A percentile compares a stretch with the other conserved stretches of the same genome.
Conservation (phyloP, 1,140 invertebrate genomes). For the Delia radicum region DNA sequence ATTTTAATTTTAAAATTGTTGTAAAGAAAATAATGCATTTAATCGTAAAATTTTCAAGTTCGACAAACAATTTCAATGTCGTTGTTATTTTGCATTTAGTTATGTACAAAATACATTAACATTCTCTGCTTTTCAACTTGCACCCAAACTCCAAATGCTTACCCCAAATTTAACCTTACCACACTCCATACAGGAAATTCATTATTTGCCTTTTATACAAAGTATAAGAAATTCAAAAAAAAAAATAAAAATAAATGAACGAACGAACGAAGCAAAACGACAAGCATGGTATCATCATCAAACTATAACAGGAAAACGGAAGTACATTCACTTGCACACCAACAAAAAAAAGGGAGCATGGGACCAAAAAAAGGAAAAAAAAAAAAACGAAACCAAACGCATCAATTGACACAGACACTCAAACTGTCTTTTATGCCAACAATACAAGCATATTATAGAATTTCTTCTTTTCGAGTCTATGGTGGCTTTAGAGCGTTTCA, state of each 20-base stretch:
- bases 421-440: conserved; percentile 3
- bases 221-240: too few relatives aligned
- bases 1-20: not conserved
- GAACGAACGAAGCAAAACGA: not conserved
- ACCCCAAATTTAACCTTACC: not conserved
- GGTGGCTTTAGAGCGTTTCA: not conserved
- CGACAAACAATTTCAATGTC: conserved; percentile 56
- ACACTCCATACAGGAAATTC: conserved; percentile 13
- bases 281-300: not conserved
- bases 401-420: conserved; percentile 20
- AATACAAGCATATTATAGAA: not conserved
- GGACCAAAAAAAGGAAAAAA: not conserved
- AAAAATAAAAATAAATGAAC: too few relatives aligned
- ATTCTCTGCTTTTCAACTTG: not conserved
- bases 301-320: conserved; percentile 17
- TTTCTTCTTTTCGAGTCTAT: not conserved
- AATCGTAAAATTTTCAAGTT: conserved; percentile 56
- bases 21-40: conserved; percentile 42
- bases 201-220: conserved; percentile 16
- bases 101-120: not conserved
- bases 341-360: not conserved
- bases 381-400: not conserved
- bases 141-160: not conserved
- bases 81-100: conserved; percentile 23
- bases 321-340: conserved; percentile 22